Evolutionary conservation across 35 echinoderm and acorn worm genomes (phyloP).

Genomic region (Strongylocentrotus purpuratus): DNA sequence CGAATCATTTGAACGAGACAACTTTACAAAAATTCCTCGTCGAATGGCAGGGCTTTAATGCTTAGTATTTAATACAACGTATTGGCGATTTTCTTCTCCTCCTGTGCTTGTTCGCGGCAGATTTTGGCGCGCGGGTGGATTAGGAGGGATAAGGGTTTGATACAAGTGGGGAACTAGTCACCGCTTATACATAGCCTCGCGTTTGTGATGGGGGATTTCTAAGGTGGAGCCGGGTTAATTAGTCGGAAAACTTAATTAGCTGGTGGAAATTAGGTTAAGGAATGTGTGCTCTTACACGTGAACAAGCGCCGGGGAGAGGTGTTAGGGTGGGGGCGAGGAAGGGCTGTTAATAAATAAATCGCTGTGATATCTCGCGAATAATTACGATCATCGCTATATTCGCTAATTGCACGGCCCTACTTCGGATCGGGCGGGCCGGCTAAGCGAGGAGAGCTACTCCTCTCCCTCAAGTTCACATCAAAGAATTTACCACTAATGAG

Average conservation of each 20-base stretch:
- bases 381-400: background rate
- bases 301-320: background rate
- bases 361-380: background rate
- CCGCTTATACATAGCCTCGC: background rate
- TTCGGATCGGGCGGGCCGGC: background rate
- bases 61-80: background rate
- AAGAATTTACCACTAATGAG: background rate
- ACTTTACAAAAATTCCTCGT: background rate
- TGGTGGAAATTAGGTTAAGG: constrained; percentile 54
- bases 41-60: background rate
- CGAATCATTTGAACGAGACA: background rate
- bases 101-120: background rate
- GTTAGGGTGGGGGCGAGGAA: background rate
- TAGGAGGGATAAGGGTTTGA: background rate
- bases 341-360: background rate
- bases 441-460: background rate
- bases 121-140: background rate
- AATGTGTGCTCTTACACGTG: background rate
- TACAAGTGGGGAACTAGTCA: background rate
- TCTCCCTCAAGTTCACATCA: background rate
- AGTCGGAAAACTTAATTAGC: constrained; percentile 55
- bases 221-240: constrained; percentile 49
- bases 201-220: constrained; percentile 38
- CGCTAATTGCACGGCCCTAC: background rate
- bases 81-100: background rate